phyloP scores from a whole-genome alignment of 2,888 invertebrate species.

The Plebejus argus region DNA sequence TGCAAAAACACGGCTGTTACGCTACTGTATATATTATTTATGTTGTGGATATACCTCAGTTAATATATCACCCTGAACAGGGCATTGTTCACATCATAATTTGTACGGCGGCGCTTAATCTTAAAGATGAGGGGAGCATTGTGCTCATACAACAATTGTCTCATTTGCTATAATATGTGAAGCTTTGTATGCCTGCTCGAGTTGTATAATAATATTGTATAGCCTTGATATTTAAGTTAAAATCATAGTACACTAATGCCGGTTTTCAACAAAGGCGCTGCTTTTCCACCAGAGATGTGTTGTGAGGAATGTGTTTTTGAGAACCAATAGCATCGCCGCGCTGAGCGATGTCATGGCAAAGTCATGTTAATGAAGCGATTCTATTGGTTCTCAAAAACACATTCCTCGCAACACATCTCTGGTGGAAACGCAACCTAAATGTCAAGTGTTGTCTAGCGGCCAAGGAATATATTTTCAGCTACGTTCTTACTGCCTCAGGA shows the following conservation, averaged over 20 bases:
- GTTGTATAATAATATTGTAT: not conserved
- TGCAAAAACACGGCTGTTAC: not conserved
- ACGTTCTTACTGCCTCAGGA: too few relatives aligned
- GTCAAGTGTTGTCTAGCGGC: too few relatives aligned
- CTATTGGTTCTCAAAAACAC: too few relatives aligned
- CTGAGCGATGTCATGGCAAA: too few relatives aligned
- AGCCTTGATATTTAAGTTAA: not conserved
- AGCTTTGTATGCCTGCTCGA: not conserved
- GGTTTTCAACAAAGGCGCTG: too few relatives aligned
- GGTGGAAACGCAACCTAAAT: too few relatives aligned
- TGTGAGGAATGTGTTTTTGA: too few relatives aligned
- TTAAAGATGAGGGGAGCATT: constrained; percentile 10
- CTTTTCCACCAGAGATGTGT: too few relatives aligned
- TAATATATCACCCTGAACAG: constrained; percentile 12
- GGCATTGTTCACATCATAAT: constrained; percentile 11
- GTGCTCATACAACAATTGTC: constrained; percentile 16
- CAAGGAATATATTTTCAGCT: too few relatives aligned
- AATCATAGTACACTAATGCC: not conserved
- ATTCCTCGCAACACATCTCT: too few relatives aligned
- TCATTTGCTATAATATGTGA: constrained; percentile 5
- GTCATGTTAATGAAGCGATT: too few relatives aligned
- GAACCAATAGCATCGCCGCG: too few relatives aligned
- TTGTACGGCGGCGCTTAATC: constrained; percentile 24
- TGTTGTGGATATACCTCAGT: not conserved
- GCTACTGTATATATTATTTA: not conserved